Conservation (phyloP, 2,888 invertebrate genomes). For the Microctonus hyperodae region DNA sequence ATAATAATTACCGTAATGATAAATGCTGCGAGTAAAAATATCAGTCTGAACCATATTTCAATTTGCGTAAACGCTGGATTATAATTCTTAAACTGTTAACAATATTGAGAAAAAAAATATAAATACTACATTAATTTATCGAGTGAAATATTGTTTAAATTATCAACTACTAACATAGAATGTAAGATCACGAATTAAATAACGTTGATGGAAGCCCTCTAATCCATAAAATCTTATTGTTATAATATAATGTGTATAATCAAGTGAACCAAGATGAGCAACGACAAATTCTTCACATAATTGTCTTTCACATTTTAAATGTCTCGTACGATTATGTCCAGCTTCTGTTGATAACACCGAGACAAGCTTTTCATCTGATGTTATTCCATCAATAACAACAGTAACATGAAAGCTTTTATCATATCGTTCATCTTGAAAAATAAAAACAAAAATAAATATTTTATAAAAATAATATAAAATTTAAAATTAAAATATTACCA, state of each 20-base stretch:
- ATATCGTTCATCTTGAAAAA: constrained; percentile 80
- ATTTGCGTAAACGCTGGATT: constrained; percentile 96
- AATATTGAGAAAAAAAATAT: not conserved
- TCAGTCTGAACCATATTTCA: constrained; percentile 96
- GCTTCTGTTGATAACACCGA: constrained; percentile 72
- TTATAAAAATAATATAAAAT: not conserved
- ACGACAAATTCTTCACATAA: constrained; percentile 88
- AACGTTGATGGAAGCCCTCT: constrained; percentile 83
- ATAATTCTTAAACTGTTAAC: constrained; percentile 91
- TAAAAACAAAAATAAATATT: not conserved
- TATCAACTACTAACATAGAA: constrained; percentile 78
- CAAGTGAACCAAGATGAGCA: constrained; percentile 87
- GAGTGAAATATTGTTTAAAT: not conserved
- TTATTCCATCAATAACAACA: constrained; percentile 82
- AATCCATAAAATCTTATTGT: constrained; percentile 85
- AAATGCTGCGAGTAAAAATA: constrained; percentile 89
- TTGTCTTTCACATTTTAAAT: constrained; percentile 81
- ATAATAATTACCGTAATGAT: constrained; percentile 77
- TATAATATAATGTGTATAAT: constrained; percentile 87
- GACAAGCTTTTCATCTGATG: constrained; percentile 77
- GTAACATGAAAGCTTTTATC: constrained; percentile 89
- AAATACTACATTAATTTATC: constrained; percentile 11
- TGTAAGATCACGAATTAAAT: constrained; percentile 81
- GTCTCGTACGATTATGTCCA: constrained; percentile 82
- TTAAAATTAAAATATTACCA: constrained; percentile 67